Evolutionary conservation across 37 sponge, comb jelly and placozoan genomes (phyloP), one percentile per base, ranked within the genome.

Genomic region (Aplysina aerophoba): DNA sequence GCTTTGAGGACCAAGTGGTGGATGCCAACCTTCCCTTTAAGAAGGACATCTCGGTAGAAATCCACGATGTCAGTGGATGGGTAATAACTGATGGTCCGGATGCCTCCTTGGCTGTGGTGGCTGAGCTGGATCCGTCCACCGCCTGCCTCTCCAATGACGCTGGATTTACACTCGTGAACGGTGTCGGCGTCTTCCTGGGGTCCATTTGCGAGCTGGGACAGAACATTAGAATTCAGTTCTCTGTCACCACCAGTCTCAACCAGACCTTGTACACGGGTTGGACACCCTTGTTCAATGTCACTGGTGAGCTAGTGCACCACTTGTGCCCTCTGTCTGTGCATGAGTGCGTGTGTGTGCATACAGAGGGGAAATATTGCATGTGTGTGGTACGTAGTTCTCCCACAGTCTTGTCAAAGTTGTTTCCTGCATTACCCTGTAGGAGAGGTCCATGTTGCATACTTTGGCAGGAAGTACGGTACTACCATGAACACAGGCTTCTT

Each of bases 61-160:
- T 85, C 15, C 3, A 57, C 15, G 89, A 89, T 53, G 27, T 50
- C 31, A 60, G n/a, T 65, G 85, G 82, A 11, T 20, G 34, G 15
- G 60, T 84, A 33, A 84, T 89, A 60, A 89, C 89, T 14, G 81
- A 80, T 79, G 89, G 89, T 36, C 85, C 89, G 5, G 89, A 89
- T 35, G 36, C 85, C 17, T 73, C 14, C 25, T 39, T 84, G 85
- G 85, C 36, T 22, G 87, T 86, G 24, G 31, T 36, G 54, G 58
- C 41, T 24, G 79, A 44, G 31, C 25, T 85, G 0, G 69, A 71
- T 30, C 89, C 89, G 22, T 41, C 85, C 30, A 11, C 59, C 19
- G 60, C 85, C 38, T 89, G 89, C 57, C 56, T 89, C 36, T 89
- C 89, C 25, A 59, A 53, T 34, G 89, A 89, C 89, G 85, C 85